A percentile compares a stretch with the other conserved stretches of the same genome.
Conservation (phyloP, 2,888 invertebrate species). For the Norana najaformis region DNA sequence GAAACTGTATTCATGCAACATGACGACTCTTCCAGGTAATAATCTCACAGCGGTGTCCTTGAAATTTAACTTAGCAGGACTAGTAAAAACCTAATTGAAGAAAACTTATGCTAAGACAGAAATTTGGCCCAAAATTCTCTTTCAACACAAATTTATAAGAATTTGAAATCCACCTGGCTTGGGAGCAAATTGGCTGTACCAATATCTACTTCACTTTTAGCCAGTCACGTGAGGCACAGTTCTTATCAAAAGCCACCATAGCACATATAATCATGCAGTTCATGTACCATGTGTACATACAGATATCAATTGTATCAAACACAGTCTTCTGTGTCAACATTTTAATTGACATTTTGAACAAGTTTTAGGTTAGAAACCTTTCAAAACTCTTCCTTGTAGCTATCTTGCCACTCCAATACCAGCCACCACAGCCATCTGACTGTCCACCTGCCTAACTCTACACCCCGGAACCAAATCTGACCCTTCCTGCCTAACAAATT, state of each 20-base stretch:
- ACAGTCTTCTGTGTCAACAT: neutral
- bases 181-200: neutral
- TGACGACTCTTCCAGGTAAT: neutral
- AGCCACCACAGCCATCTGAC: no score
- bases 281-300: neutral
- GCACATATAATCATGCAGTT: neutral
- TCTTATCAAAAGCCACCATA: neutral
- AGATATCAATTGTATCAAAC: no score
- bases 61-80: neutral
- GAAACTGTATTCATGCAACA: neutral
- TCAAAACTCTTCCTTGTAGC: neutral
- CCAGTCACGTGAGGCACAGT: neutral
- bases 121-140: neutral
- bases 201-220: neutral
- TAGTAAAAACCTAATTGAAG: neutral
- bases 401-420: no score
- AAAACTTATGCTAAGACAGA: neutral
- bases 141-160: neutral
- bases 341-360: neutral
- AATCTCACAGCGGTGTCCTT: neutral
- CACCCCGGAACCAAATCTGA: no score
- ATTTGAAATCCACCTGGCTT: neutral
- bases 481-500: no score
- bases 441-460: no score
- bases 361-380: neutral